Base-by-base conservation (phyloP, 2,797 vertebrate genomes). In the Alectoris magna region DNA sequence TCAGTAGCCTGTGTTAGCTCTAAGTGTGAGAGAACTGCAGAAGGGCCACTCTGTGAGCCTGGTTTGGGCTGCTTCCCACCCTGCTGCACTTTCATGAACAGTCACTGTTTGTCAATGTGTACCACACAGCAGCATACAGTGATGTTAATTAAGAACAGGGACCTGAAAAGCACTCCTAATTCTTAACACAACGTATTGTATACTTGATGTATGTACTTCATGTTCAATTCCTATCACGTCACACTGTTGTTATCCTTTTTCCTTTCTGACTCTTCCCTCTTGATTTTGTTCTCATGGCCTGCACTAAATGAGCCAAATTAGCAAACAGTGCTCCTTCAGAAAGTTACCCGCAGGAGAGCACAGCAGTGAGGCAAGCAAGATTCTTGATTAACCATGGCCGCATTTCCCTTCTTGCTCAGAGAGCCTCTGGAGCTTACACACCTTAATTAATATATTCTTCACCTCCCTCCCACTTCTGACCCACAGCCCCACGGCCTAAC, bases 341-440 rank as follows among this genome's bases (percentile, higher is more conserved):
- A 86, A 55, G 43, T 76, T 79, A 91, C 36, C 73, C 77, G 63
- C 88, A 58, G 43, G 90, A 86, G 92, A 88, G 43, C 43, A 51
- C 43, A 15, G 59, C 22, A 56, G 26, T 19, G 23, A 72, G 84
- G 21, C 67, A 84, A 71, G 58, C 53, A 2, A 84, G 39, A 44
- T 82, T 44, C 68, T 91, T 93, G 71, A 94, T 95, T 95, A 95
- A 95, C 74, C 4, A 2, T 51, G n/a, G 56, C 58, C 76, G 70
- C 90, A 18, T 75, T 91, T 88, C 87, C 39, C 92, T 24, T 69
- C 84, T 69, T 27, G 48, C 19, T 72, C 49, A 48, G 60, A 88
- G 51, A 51, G 49, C 49, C 5, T 82, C 62, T 74, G 51, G 88
- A 93, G 92, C 91, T 46, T 3, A 36, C 24, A 49, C 9, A 68